Evolutionary conservation across 2,797 vertebrate genomes (phyloP).

Genomic region (Sciaenops ocellatus): DNA sequence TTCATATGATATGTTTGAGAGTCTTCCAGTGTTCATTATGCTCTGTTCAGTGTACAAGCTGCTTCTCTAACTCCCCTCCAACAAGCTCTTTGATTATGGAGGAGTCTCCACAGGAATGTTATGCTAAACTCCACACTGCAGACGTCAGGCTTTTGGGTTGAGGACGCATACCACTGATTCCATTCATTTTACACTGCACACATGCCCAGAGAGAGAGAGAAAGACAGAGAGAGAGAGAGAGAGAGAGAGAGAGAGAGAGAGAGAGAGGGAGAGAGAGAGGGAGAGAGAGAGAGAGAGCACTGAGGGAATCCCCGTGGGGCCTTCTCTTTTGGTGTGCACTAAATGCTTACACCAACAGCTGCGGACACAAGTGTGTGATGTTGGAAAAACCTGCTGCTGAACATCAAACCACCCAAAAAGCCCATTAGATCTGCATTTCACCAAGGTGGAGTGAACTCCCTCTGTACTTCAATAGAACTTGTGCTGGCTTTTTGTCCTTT

Average conservation of each 20-base stretch:
- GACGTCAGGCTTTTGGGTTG: conserved; percentile 69
- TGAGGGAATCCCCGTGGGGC: conserved; percentile 68
- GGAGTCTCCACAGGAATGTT: conserved; percentile 74
- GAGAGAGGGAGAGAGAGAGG: conserved; percentile 21
- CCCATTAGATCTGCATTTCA: conserved; percentile 55
- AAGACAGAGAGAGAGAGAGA: not conserved
- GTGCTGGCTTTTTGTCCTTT: conserved; percentile 15
- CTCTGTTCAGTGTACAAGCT: conserved; percentile 34
- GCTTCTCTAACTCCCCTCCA: conserved; percentile 16
- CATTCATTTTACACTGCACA: conserved; percentile 71
- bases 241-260: conserved; percentile 15
- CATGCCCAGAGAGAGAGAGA: conserved; percentile 52
- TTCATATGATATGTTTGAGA: conserved; percentile 37
- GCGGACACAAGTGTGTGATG: conserved; percentile 81
- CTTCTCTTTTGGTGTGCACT: conserved; percentile 63
- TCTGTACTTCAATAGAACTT: conserved; percentile 44
- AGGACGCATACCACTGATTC: conserved; percentile 78
- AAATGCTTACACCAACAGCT: conserved; percentile 78
- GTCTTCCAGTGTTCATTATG: conserved; percentile 27
- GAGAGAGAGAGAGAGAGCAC: conserved; percentile 3
- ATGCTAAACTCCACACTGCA: conserved; percentile 61
- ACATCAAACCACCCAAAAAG: conserved; percentile 76
- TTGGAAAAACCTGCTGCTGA: conserved; percentile 74
- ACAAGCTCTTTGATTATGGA: conserved; percentile 58
- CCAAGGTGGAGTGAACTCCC: conserved; percentile 25